Evolutionary conservation across 2,797 vertebrate genomes (phyloP).

Genomic region (Pempheris klunzingeri): DNA sequence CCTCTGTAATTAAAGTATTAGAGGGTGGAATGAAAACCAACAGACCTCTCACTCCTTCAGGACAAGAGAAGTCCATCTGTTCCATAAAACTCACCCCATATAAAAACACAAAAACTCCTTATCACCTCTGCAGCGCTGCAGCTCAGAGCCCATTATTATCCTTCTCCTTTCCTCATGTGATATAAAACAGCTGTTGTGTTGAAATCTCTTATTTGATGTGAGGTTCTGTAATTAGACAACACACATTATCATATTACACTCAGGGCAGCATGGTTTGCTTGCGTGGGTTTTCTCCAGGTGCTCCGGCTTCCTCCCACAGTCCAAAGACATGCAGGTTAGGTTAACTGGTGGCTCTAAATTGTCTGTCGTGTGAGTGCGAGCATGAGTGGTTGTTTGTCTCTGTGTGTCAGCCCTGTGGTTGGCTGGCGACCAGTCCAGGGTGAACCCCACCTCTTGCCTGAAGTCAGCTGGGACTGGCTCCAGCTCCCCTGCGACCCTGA

Average conservation of each 20-base stretch:
- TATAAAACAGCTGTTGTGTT: conserved; percentile 64
- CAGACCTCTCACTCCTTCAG: conserved; percentile 68
- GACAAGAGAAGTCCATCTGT: conserved; percentile 70
- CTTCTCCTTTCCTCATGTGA: conserved; percentile 24
- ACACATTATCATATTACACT: conserved; percentile 41
- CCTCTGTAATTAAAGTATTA: conserved; percentile 72
- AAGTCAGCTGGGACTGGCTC: too few relatives aligned
- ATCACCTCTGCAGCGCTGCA: conserved; percentile 35
- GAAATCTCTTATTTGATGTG: conserved; percentile 40
- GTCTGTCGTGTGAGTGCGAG: too few relatives aligned
- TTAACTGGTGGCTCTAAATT: too few relatives aligned
- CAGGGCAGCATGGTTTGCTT: too few relatives aligned
- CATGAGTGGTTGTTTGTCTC: too few relatives aligned
- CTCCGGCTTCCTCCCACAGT: too few relatives aligned
- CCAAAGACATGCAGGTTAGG: too few relatives aligned
- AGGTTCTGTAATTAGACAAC: conserved; percentile 50
- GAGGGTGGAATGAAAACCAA: conserved; percentile 72
- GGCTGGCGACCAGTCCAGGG: too few relatives aligned
- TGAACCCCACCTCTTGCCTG: too few relatives aligned
- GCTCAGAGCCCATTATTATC: conserved; percentile 58
- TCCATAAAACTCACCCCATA: conserved; percentile 66
- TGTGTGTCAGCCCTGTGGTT: too few relatives aligned
- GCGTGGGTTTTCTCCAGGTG: too few relatives aligned
- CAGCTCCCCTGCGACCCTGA: too few relatives aligned
- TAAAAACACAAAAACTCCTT: conserved; percentile 57